Percentiles rank a stretch among this genome's conserved stretches.
Evolutionary conservation across 1,140 invertebrate species (phyloP).

Genomic region (Eulimnadia texana): DNA sequence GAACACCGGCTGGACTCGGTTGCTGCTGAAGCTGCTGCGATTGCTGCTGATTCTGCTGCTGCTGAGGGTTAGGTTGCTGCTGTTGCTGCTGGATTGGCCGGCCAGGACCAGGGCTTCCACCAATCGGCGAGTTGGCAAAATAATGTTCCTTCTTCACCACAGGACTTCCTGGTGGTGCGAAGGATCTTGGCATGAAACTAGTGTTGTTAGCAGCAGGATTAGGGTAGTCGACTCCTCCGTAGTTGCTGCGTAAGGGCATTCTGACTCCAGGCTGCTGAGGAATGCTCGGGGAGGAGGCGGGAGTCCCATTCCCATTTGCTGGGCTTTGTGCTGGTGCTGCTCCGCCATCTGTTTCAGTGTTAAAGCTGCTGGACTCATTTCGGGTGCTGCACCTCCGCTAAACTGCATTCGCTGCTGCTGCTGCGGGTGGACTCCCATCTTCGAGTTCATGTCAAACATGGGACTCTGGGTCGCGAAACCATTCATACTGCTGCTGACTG

Average conservation of each 20-base stretch:
- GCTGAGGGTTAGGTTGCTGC: background rate
- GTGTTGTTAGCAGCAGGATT: constrained; percentile 1
- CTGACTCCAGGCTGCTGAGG: background rate
- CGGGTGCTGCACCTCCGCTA: constrained; percentile 1
- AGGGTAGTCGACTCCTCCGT: background rate
- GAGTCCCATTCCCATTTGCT: constrained; percentile 36
- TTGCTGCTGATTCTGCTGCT: background rate
- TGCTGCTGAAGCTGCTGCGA: constrained; percentile 4
- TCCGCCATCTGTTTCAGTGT: constrained; percentile 91
- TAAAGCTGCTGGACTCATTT: constrained; percentile 67
- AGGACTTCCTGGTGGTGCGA: constrained; percentile 2
- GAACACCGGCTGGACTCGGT: background rate
- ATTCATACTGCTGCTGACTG: constrained; percentile 19
- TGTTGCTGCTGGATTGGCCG: constrained; percentile 5
- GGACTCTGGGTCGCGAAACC: background rate
- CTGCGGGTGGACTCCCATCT: constrained; percentile 17
- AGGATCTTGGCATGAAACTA: background rate
- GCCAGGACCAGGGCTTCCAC: constrained; percentile 4
- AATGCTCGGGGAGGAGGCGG: background rate
- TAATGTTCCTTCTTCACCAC: constrained; percentile 15
- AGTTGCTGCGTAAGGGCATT: background rate
- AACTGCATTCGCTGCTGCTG: constrained; percentile 18
- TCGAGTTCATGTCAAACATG: background rate
- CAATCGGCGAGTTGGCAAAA: constrained; percentile 14
- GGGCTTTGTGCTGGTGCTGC: constrained; percentile 78